phyloP scores from a whole-genome alignment of 2,113 vertebrate species.

The Pollachius pollachius region DNA sequence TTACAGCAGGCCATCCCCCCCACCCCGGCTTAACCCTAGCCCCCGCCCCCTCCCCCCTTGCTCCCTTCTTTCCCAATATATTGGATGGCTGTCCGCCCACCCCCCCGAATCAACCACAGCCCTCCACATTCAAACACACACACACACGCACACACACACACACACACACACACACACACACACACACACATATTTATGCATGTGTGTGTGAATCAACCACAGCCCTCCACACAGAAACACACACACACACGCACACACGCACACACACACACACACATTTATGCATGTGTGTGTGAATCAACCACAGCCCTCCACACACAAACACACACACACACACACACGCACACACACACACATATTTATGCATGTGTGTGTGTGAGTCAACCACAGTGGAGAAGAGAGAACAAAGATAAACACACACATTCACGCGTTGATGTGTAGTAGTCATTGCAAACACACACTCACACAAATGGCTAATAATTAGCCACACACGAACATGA shows the following conservation, averaged over 20 bases:
- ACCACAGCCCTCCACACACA: not conserved
- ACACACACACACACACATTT: conserved; percentile 27
- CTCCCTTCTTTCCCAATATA: no score
- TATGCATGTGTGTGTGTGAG: not conserved
- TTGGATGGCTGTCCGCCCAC: no score
- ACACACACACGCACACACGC: conserved; percentile 30
- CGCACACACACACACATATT: conserved; percentile 34
- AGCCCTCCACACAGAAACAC: no score
- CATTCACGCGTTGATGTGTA: not conserved
- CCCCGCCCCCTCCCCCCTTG: no score
- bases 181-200: conserved; percentile 28
- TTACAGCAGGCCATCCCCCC: conserved; percentile 60
- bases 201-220: not conserved
- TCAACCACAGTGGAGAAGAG: not conserved
- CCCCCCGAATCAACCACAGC: no score
- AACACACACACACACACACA: conserved; percentile 11
- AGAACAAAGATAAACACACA: not conserved
- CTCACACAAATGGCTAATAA: not conserved
- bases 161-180: conserved; percentile 26
- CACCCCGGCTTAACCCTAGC: no score
- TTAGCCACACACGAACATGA: not conserved
- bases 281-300: not conserved
- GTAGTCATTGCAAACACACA: not conserved
- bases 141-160: conserved; percentile 35
- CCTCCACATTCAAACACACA: no score